Percentiles rank a stretch among this genome's conserved stretches.
phyloP scores from a whole-genome alignment of 1,140 invertebrate genomes.

The Homalodisca vitripennis region DNA sequence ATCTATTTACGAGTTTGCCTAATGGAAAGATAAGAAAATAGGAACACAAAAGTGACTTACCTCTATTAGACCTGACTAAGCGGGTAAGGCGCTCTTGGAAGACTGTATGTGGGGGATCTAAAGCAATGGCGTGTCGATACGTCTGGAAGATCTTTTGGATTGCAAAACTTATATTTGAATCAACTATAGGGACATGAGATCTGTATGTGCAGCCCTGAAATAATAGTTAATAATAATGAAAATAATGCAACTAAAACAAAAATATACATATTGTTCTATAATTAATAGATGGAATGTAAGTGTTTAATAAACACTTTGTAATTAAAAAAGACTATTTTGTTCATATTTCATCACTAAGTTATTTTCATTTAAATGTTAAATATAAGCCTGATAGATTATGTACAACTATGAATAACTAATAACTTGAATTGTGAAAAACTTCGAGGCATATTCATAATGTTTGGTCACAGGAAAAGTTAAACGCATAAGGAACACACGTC shows the following conservation, averaged over 20 bases:
- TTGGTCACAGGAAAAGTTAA: too few species aligned
- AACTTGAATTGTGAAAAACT: too few species aligned
- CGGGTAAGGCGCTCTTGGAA: constrained; percentile 66
- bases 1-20: too few species aligned
- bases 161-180: constrained; percentile 20
- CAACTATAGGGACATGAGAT: constrained; percentile 15
- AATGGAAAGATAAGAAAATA: too few species aligned
- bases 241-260: background rate
- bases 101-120: constrained; percentile 60
- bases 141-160: constrained; percentile 53
- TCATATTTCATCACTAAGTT: background rate
- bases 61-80: constrained; percentile 54
- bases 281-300: background rate
- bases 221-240: background rate
- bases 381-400: too few species aligned
- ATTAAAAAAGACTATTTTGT: background rate
- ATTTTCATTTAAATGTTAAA: too few species aligned
- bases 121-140: constrained; percentile 57
- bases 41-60: constrained; percentile 45
- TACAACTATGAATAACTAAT: too few species aligned
- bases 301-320: background rate
- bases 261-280: background rate
- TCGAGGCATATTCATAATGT: too few species aligned
- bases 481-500: too few species aligned
- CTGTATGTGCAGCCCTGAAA: constrained; percentile 24